Percentiles rank a stretch among this genome's conserved stretches.
These are phyloP conservation scores for Hydropotes inermis DNA, from an alignment of 2,113 vertebrate species.

Conservation along the genomic window DNA sequence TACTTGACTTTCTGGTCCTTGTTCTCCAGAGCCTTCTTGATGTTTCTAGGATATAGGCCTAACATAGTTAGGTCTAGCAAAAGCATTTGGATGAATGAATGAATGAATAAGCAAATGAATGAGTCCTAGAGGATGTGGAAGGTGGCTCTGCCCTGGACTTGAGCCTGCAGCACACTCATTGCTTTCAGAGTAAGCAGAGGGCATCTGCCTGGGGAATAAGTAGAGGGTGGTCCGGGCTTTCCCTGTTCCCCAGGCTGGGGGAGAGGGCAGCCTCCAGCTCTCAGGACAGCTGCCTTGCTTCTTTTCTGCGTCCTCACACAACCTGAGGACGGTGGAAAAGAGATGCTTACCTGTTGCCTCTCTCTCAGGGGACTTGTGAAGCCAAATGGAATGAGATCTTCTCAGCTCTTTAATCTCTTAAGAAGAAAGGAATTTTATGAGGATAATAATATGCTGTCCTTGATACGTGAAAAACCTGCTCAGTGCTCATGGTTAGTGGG, in stretches of 20 bases:
- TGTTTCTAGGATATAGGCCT: not conserved
- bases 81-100: not conserved
- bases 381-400: constrained; percentile 11
- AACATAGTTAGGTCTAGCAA: not conserved
- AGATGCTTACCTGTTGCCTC: not conserved
- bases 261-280: not conserved
- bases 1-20: not conserved
- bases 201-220: not conserved
- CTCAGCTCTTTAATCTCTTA: constrained; percentile 48
- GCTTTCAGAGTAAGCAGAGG: not conserved
- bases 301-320: not conserved
- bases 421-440: constrained; percentile 61
- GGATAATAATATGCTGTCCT: constrained; percentile 49
- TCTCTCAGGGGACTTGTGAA: constrained; percentile 44
- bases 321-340: not conserved
- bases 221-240: not conserved
- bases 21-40: not conserved
- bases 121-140: not conserved
- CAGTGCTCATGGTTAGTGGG: not conserved
- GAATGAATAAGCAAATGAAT: not conserved
- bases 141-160: not conserved
- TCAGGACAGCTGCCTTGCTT: not conserved
- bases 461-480: constrained; percentile 21
- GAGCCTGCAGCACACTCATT: not conserved
- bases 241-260: not conserved